These are phyloP conservation scores for Bembecia ichneumoniformis DNA, from an alignment of 2,888 invertebrate species.

Conservation along the genomic window DNA sequence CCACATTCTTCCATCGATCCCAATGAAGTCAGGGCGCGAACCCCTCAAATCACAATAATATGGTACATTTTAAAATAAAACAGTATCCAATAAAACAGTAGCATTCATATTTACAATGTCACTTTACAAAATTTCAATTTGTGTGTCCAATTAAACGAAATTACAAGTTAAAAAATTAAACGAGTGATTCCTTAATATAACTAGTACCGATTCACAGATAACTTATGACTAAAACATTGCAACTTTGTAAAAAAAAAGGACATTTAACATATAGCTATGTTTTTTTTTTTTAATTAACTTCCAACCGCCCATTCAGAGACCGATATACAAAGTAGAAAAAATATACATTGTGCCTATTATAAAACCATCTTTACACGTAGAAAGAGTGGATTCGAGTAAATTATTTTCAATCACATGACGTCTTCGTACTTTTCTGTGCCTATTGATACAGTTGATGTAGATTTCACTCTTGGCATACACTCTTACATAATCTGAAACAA, in stretches of 20 bases:
- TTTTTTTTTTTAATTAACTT: slow-evolving; percentile 28
- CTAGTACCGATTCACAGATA: not conserved
- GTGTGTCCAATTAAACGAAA: not conserved
- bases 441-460: no score
- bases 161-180: no score
- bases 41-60: not conserved
- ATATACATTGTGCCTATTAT: slow-evolving; percentile 50
- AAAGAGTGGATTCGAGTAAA: not conserved
- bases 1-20: no score
- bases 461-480: no score
- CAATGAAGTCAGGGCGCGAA: no score
- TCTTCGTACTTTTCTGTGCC: no score
- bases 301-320: slow-evolving; percentile 37
- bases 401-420: no score
- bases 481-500: not conserved
- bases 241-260: slow-evolving; percentile 40
- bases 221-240: slow-evolving; percentile 45
- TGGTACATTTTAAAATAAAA: slow-evolving; percentile 10
- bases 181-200: not conserved
- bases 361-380: slow-evolving; percentile 25
- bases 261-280: slow-evolving; percentile 25
- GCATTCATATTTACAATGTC: not conserved
- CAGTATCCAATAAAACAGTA: no score
- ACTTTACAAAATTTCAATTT: not conserved
- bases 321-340: slow-evolving; percentile 66